Evolutionary conservation across 1,140 invertebrate species (phyloP).

Genomic region (Eriosoma lanigerum): DNA sequence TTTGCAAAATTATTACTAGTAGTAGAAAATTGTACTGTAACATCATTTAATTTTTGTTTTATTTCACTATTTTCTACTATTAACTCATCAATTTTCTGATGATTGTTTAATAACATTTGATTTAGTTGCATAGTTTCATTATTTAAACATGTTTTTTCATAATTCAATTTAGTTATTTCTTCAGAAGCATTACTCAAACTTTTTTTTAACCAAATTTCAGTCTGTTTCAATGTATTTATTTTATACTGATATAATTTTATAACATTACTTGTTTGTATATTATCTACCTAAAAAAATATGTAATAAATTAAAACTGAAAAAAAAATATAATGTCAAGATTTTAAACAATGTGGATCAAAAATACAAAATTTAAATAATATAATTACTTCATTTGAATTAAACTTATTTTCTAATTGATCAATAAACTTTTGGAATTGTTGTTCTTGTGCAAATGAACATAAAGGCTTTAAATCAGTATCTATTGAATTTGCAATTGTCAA

Average conservation of each 20-base stretch:
- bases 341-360: background rate
- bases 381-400: conserved; percentile 31
- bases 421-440: conserved; percentile 28
- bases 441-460: conserved; percentile 36
- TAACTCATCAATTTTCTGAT: conserved; percentile 27
- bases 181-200: conserved; percentile 35
- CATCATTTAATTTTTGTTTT: conserved; percentile 19
- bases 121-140: conserved; percentile 16
- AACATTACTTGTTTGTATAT: conserved; percentile 18
- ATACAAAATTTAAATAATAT: background rate
- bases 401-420: conserved; percentile 32
- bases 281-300: conserved; percentile 13
- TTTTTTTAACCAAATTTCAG: conserved; percentile 39
- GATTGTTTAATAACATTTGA: conserved; percentile 18
- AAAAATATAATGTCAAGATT: background rate
- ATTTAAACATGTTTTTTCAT: conserved; percentile 23
- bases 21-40: conserved; percentile 11
- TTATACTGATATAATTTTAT: conserved; percentile 23
- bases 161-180: conserved; percentile 28
- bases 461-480: conserved; percentile 5
- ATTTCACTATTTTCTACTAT: conserved; percentile 13
- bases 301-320: conserved; percentile 17
- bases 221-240: conserved; percentile 12
- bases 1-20: conserved; percentile 25
- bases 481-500: background rate